Percentiles rank a stretch among this genome's conserved stretches.
These are phyloP conservation scores for Hydropsyche tenuis DNA, from an alignment of 1,140 invertebrate species.

Conservation along the genomic window DNA sequence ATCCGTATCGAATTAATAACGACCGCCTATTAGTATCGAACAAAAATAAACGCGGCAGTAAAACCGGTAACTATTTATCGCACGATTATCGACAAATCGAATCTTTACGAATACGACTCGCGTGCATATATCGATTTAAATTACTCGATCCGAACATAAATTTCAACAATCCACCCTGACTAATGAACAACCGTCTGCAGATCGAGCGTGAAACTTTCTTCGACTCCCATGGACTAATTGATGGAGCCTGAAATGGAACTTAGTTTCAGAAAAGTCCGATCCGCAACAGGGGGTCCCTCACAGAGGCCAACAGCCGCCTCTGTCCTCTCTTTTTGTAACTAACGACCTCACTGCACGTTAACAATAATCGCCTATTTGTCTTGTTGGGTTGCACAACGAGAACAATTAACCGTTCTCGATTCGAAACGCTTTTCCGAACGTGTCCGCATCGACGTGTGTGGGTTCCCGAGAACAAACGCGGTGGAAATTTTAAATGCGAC, in stretches of 20 bases:
- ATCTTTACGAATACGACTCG: too few species aligned
- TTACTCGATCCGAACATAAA: too few species aligned
- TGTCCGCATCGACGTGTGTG: not conserved
- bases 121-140: too few species aligned
- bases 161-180: too few species aligned
- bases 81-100: too few species aligned
- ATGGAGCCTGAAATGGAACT: not conserved
- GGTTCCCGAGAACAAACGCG: not conserved
- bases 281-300: slow-evolving; percentile 18
- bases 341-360: slow-evolving; percentile 23
- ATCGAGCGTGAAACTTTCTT: too few species aligned
- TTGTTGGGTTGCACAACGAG: slow-evolving; percentile 25
- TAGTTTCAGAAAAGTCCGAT: slow-evolving; percentile 5
- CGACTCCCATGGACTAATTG: too few species aligned
- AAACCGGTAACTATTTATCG: too few species aligned
- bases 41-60: too few species aligned
- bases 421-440: not conserved
- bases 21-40: too few species aligned
- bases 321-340: slow-evolving; percentile 17
- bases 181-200: too few species aligned
- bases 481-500: not conserved
- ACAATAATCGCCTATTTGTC: slow-evolving; percentile 33
- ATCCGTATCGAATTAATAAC: too few species aligned
- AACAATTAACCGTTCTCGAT: slow-evolving; percentile 25
- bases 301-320: not conserved